Evolutionary conservation across 1,140 invertebrate genomes (phyloP).

Genomic region (Hetaerina americana): DNA sequence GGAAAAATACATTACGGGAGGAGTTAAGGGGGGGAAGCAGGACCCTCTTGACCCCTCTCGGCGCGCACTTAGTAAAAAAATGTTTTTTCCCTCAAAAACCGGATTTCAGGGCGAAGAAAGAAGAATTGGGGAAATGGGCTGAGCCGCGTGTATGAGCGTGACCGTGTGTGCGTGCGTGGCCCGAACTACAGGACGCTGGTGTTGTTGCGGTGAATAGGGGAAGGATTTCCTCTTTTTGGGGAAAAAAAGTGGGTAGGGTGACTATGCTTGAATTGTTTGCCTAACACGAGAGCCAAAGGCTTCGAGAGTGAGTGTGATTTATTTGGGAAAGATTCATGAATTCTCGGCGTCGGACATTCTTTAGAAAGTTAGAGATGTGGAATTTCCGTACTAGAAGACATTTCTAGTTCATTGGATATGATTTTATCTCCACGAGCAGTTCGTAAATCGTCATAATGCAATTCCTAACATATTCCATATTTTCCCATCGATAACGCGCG

Average conservation of each 20-base stretch:
- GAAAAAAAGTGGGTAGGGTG: neutral
- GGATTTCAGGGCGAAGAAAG: neutral
- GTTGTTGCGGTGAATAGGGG: neutral
- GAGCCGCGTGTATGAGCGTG: neutral
- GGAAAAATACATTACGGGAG: no score
- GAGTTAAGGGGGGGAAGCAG: no score
- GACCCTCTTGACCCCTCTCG: neutral
- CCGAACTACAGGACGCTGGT: neutral
- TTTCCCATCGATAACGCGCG: no score
- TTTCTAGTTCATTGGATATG: no score
- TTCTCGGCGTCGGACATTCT: no score
- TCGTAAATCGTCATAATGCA: no score
- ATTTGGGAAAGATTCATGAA: no score
- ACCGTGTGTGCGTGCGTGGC: neutral
- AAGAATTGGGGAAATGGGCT: neutral
- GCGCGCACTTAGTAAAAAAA: neutral
- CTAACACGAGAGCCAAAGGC: neutral
- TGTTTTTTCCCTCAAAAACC: neutral
- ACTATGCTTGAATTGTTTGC: neutral
- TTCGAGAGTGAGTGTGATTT: no score
- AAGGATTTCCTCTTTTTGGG: neutral
- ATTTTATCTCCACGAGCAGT: no score
- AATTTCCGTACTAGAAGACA: no score
- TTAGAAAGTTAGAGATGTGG: no score
- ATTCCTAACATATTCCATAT: no score